These are phyloP conservation scores for Illadopsis cleaveri DNA, from an alignment of 2,113 vertebrate genomes.

Conservation along the genomic window DNA sequence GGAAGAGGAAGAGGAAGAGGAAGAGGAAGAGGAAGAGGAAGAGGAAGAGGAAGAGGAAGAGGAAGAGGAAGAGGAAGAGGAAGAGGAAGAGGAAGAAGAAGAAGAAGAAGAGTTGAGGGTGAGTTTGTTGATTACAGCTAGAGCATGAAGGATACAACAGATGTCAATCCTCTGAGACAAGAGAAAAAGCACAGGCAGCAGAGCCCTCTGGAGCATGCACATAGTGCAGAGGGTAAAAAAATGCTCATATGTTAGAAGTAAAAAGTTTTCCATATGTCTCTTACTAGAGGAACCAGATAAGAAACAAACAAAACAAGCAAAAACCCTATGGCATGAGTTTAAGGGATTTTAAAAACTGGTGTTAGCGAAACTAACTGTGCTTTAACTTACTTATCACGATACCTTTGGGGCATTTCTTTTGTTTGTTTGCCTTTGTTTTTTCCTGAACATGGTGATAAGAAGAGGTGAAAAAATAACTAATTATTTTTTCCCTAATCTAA, in stretches of 20 bases:
- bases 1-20: neutral
- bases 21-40: neutral
- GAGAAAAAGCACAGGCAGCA: neutral
- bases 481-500: neutral
- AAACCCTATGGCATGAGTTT: accelerated
- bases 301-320: neutral
- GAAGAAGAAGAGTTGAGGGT: neutral
- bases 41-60: neutral
- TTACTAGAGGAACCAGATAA: neutral
- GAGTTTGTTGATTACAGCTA: neutral
- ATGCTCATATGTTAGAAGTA: neutral
- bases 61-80: neutral
- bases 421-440: neutral
- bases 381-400: neutral
- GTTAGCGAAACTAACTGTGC: neutral
- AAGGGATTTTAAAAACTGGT: neutral
- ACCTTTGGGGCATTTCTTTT: accelerated
- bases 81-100: neutral
- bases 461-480: neutral
- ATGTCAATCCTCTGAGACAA: neutral
- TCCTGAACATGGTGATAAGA: neutral
- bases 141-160: neutral
- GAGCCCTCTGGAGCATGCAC: neutral
- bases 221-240: neutral
- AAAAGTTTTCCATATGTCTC: neutral